phyloP scores from a whole-genome alignment of 2,888 invertebrate species.

The Habroteleia sp. region DNA sequence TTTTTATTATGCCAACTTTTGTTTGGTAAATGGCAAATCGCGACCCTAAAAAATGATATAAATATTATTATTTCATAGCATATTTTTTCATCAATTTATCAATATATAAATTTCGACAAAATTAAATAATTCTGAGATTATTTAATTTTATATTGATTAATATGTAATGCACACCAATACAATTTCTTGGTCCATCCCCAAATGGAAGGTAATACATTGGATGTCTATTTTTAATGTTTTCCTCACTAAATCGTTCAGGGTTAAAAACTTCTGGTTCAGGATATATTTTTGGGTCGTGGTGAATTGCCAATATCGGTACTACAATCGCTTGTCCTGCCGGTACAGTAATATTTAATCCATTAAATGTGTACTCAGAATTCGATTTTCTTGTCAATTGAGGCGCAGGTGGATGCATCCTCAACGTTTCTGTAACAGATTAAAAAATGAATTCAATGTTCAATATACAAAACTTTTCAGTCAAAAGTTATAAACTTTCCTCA shows the following conservation, averaged over 20 bases:
- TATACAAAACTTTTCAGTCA: constrained; percentile 9
- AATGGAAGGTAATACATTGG: constrained; percentile 72
- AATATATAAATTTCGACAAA: too few species aligned
- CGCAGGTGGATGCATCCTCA: constrained; percentile 81
- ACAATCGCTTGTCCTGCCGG: constrained; percentile 58
- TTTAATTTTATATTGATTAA: too few species aligned
- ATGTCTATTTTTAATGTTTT: constrained; percentile 65
- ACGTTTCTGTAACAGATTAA: constrained; percentile 76
- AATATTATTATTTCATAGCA: neutral
- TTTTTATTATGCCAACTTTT: constrained; percentile 76
- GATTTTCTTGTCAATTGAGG: constrained; percentile 74
- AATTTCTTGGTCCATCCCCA: constrained; percentile 76
- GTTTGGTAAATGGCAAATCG: constrained; percentile 75
- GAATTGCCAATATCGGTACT: constrained; percentile 68
- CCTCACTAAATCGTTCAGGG: constrained; percentile 72
- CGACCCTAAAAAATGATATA: constrained; percentile 65
- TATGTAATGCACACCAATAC: constrained; percentile 72
- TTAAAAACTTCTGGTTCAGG: constrained; percentile 73
- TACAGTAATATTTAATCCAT: constrained; percentile 67
- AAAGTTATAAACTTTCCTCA: too few species aligned
- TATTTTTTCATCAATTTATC: too few species aligned
- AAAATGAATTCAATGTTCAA: too few species aligned
- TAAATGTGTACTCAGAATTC: constrained; percentile 68
- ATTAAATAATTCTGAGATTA: too few species aligned
- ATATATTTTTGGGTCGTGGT: constrained; percentile 68